Conservation (phyloP, 2,113 vertebrate species). For the Ceyx melanurus region DNA sequence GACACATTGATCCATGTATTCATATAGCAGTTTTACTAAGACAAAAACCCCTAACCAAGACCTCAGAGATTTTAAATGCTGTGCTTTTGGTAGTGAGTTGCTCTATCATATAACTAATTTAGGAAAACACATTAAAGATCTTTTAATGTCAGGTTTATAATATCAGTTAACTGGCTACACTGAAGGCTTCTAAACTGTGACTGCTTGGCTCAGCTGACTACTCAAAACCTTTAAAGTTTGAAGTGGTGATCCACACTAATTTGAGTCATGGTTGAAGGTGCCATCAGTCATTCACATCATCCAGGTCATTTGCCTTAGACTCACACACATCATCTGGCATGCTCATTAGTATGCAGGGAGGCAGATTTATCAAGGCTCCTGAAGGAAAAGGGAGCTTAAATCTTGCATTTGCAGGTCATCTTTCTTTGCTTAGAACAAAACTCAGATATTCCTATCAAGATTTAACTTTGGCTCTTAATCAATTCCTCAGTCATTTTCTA, state of each 20-base stretch:
- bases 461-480: neutral
- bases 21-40: neutral
- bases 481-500: neutral
- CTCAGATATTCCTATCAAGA: neutral
- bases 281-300: neutral
- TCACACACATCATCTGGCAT: neutral
- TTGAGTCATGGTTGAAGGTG: neutral
- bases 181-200: neutral
- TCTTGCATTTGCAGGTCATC: neutral
- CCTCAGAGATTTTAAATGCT: neutral
- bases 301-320: neutral
- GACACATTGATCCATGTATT: neutral
- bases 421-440: neutral
- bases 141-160: neutral
- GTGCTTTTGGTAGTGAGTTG: neutral
- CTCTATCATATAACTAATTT: neutral
- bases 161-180: neutral
- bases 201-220: neutral
- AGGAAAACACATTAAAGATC: neutral
- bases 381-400: neutral
- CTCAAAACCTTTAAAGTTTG: neutral
- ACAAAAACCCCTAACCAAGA: neutral
- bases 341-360: rapidly evolving
- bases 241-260: neutral
- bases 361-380: neutral